These are phyloP conservation scores for Piaya cayana DNA, from an alignment of 2,113 vertebrate genomes.

Conservation along the genomic window DNA sequence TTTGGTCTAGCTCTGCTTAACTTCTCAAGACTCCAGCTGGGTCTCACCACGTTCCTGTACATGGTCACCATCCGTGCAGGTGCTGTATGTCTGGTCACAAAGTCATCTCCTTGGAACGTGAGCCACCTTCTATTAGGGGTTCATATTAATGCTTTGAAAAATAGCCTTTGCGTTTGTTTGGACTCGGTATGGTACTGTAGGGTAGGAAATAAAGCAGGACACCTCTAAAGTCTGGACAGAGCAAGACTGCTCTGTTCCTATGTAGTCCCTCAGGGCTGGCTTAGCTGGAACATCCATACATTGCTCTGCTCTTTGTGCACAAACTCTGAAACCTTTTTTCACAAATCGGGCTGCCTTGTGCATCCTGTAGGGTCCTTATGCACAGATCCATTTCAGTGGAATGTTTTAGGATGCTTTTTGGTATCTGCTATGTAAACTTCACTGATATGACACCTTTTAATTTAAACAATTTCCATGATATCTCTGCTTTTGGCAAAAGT, in stretches of 20 bases:
- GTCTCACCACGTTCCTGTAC: background rate
- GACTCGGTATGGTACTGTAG: background rate
- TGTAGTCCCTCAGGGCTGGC: background rate
- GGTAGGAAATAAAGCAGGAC: background rate
- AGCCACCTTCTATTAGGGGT: background rate
- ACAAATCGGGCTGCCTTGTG: background rate
- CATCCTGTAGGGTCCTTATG: background rate
- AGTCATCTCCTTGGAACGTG: background rate
- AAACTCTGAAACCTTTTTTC: background rate
- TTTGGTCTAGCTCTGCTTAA: background rate
- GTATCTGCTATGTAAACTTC: background rate
- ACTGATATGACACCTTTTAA: background rate
- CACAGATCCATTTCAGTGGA: background rate
- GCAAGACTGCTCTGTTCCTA: background rate
- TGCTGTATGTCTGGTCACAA: background rate
- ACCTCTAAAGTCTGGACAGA: background rate
- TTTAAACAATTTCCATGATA: background rate
- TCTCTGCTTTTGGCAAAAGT: background rate
- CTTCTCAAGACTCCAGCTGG: background rate
- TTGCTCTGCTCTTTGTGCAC: background rate
- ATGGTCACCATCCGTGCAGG: too few relatives aligned
- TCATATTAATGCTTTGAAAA: background rate
- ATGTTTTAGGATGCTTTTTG: background rate
- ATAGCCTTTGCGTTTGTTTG: background rate
- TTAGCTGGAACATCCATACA: background rate